Percentiles rank a stretch among this genome's conserved stretches.
phyloP scores from a whole-genome alignment of 2,113 vertebrate genomes.

The Pterocles gutturalis region DNA sequence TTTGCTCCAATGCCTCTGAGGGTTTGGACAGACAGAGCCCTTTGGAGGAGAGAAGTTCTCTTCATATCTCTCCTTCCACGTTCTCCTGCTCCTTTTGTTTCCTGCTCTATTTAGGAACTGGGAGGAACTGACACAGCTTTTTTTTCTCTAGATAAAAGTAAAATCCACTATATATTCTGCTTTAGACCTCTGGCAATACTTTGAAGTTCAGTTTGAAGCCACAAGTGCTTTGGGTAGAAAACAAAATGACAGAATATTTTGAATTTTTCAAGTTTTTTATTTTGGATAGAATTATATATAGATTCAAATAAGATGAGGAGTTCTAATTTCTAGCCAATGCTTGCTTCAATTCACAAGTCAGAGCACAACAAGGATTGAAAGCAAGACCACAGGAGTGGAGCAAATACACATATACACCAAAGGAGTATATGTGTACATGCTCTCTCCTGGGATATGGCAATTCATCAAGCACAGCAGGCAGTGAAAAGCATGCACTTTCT shows the following conservation, averaged over 20 bases:
- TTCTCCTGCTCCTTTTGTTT: not conserved
- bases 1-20: not conserved
- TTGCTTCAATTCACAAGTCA: not conserved
- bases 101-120: not conserved
- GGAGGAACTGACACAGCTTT: not conserved
- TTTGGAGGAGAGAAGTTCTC: not conserved
- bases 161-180: not conserved
- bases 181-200: not conserved
- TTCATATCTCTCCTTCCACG: not conserved
- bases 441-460: not conserved
- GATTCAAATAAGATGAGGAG: not conserved
- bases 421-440: fast-evolving
- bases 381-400: not conserved
- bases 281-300: not conserved
- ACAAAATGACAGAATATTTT: not conserved
- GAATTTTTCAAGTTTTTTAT: not conserved
- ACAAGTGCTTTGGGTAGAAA: not conserved
- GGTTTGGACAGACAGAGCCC: fast-evolving
- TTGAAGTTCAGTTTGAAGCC: not conserved
- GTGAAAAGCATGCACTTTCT: not conserved
- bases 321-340: not conserved
- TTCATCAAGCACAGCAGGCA: not conserved
- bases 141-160: not conserved
- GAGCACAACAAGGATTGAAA: not conserved
- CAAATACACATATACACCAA: too few species aligned